Evolutionary conservation across 2,888 invertebrate genomes (phyloP).

Genomic region (Lochmaea crataegi): DNA sequence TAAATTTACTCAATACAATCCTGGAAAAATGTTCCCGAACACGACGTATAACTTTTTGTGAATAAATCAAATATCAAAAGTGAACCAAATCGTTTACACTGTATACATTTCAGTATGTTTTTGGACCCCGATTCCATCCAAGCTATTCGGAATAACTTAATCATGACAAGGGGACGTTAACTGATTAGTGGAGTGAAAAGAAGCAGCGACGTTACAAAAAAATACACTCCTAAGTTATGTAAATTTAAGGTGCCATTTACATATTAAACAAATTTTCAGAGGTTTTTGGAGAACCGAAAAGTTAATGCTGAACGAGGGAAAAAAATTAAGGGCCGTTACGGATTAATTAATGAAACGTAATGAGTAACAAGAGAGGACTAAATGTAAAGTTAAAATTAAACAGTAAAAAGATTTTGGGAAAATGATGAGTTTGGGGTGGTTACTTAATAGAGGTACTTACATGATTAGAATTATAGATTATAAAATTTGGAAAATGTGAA

Average conservation of each 20-base stretch:
- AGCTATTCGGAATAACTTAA: constrained; percentile 40
- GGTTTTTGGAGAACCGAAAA: constrained; percentile 33
- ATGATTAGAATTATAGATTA: constrained; percentile 1
- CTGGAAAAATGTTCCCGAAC: neutral
- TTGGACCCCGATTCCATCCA: constrained; percentile 29
- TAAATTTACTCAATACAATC: neutral
- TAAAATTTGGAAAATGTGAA: neutral
- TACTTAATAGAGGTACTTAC: constrained; percentile 13
- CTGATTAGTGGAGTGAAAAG: constrained; percentile 41
- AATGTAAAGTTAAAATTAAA: constrained; percentile 11
- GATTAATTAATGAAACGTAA: constrained; percentile 33
- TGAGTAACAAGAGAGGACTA: constrained; percentile 25
- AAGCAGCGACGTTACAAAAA: constrained; percentile 34
- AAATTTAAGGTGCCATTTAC: constrained; percentile 42
- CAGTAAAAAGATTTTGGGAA: constrained; percentile 9
- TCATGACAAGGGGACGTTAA: constrained; percentile 40
- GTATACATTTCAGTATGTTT: constrained; percentile 22
- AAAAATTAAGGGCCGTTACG: constrained; percentile 34
- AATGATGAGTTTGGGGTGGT: neutral
- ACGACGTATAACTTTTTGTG: neutral
- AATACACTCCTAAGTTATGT: constrained; percentile 37
- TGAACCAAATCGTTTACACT: constrained; percentile 6
- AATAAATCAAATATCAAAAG: constrained; percentile 9
- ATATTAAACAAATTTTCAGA: constrained; percentile 40
- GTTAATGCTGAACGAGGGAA: constrained; percentile 25